Base-by-base conservation (phyloP, 2,888 invertebrate genomes). In the Cyclophora punctaria region DNA sequence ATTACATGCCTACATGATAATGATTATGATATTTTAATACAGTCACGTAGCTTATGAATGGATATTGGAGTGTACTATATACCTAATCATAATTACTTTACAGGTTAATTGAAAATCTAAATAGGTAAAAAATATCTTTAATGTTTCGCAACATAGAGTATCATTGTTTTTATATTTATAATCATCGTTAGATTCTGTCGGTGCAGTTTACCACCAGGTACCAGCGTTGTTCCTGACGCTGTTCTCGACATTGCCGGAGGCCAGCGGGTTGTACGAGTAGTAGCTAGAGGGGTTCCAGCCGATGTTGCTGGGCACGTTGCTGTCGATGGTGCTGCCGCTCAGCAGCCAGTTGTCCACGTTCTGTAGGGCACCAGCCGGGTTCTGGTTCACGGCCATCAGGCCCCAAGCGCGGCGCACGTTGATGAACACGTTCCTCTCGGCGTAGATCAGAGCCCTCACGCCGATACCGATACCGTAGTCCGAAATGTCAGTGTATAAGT, bases 351-450 rank as follows among this genome's bases (percentile, higher is more conserved):
- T 55, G 34, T 51, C 49, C 3, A 48, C 42, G 37, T 37, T 37
- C 37, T 37, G 37, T 1, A 37, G 37, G 37, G 37, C 34, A 5
- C 49, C 51, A 34, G 46, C 41, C 3, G 54, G 49, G 44, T 48
- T 54, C 34, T 48, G 44, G 3, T 7, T 34, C n/a, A 35, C 44
- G 44, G 44, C 20, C 3, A 34, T 20, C 44, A 42, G 48, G 35
- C 48, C 51, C 60, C 58, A 60, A 5, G 48, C 47, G 4, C 55
- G 53, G 34, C 49, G 49, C 0, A 52, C 35, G 48, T 60, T 56
- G 3, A 49, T 34, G 42, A 55, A 60, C 3, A 35, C 40, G 44
- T 60, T 60, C 35, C 56, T 53, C 35, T 60, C 60, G 6, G 7
- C 41, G 33, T 55, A 48, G n/a, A 60, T 41, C 3, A 3, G 37